Percentiles rank a stretch among this genome's conserved stretches.
These are phyloP conservation scores for Callyntrura guangdongensis DNA, from an alignment of 2,888 invertebrate species.

Conservation along the genomic window DNA sequence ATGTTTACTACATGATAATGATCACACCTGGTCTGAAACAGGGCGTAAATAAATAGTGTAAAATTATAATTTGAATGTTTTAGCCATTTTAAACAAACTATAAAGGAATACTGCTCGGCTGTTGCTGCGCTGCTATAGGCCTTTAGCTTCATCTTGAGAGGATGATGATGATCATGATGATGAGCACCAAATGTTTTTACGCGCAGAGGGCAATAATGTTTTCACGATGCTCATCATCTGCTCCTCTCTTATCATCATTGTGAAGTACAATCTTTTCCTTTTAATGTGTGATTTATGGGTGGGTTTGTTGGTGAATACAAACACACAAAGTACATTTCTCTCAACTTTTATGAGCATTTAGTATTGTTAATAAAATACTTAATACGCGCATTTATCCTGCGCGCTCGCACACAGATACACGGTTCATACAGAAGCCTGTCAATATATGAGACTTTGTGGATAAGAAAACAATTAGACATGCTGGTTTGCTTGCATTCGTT, in stretches of 20 bases:
- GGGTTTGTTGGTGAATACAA: slow-evolving; percentile 2
- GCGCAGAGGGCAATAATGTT: background rate
- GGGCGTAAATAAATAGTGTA: slow-evolving; percentile 79
- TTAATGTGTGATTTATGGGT: slow-evolving; percentile 72
- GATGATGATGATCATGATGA: too few species aligned
- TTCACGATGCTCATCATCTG: slow-evolving; percentile 52
- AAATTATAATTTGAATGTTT: slow-evolving; percentile 71
- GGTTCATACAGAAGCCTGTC: too few species aligned
- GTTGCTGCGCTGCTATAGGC: background rate
- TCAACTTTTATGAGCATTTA: background rate
- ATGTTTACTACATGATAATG: slow-evolving; percentile 59
- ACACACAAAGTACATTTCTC: background rate
- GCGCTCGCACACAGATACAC: too few species aligned
- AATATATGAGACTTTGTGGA: too few species aligned
- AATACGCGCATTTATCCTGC: background rate
- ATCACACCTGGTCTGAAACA: slow-evolving; percentile 78
- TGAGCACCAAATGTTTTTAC: background rate
- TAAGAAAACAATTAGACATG: too few species aligned
- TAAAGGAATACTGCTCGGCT: background rate
- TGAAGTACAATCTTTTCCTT: slow-evolving; percentile 37
- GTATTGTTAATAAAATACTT: background rate
- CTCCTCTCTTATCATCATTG: background rate
- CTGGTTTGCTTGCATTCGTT: too few species aligned
- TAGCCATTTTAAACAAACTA: slow-evolving; percentile 39
- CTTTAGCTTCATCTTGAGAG: too few species aligned